Evolutionary conservation across 2,113 vertebrate genomes (phyloP).

Genomic region (Panurus biarmicus): DNA sequence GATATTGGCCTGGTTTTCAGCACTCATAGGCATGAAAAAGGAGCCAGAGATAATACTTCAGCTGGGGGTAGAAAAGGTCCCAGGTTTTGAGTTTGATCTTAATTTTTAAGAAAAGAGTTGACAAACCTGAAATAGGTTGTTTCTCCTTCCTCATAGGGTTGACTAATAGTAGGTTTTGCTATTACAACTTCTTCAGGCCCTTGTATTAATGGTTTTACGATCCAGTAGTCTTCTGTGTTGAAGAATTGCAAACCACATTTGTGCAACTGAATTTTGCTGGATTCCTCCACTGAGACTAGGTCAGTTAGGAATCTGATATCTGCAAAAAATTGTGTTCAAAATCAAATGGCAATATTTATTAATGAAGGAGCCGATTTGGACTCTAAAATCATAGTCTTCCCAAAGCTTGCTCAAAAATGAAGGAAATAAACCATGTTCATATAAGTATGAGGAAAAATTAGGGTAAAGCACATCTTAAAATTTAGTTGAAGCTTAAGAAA

Average conservation of each 20-base stretch:
- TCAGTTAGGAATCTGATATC: neutral
- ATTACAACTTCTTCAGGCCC: neutral
- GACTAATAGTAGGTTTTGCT: neutral
- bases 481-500: neutral
- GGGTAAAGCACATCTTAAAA: neutral
- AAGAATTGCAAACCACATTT: neutral
- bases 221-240: neutral
- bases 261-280: neutral
- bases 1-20: neutral
- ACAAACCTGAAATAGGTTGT: neutral
- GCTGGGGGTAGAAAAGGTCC: neutral
- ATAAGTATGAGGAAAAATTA: neutral
- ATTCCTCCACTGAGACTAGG: neutral
- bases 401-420: neutral
- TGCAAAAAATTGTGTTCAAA: neutral
- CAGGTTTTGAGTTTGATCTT: neutral
- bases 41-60: neutral
- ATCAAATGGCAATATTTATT: neutral
- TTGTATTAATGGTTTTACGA: neutral
- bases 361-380: neutral
- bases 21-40: neutral
- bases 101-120: neutral
- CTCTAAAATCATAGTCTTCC: neutral
- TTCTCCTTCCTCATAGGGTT: neutral
- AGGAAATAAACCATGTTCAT: neutral